These are phyloP conservation scores for Piliocolobus tephrosceles DNA, from an alignment of 2,113 vertebrate species.

Conservation along the genomic window DNA sequence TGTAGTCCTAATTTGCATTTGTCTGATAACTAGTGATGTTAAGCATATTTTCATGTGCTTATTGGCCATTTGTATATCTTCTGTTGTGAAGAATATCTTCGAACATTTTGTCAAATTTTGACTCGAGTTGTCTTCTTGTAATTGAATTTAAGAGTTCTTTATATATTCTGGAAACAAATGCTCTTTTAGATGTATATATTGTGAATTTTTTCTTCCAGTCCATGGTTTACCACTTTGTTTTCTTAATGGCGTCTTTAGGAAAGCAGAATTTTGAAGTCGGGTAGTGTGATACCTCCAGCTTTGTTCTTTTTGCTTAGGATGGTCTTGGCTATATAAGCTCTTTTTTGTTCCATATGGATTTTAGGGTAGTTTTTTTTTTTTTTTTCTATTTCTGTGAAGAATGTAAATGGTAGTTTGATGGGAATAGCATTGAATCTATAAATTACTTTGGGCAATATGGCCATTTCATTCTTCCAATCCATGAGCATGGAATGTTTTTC, in stretches of 20 bases:
- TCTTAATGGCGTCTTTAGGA: background rate
- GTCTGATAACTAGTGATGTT: background rate
- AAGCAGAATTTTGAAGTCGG: background rate
- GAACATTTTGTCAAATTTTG: background rate
- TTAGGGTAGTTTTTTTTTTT: background rate
- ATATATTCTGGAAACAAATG: background rate
- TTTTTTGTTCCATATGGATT: background rate
- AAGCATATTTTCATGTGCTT: background rate
- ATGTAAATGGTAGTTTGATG: background rate
- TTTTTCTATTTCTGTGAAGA: background rate
- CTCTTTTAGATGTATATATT: background rate
- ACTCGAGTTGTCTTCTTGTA: background rate
- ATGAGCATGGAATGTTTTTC: background rate
- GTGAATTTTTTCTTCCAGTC: background rate
- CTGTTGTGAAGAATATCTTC: background rate
- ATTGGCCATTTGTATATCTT: background rate
- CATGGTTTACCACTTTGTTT: background rate
- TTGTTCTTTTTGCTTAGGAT: background rate
- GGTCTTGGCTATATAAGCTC: background rate
- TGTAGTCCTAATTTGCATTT: background rate
- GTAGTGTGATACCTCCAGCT: background rate
- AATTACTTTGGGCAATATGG: background rate
- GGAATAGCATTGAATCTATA: background rate
- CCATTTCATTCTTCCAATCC: background rate
- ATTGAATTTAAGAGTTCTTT: constrained; percentile 16